These are phyloP conservation scores for Etheostoma perlongum DNA, from an alignment of 2,797 vertebrate species.

Conservation along the genomic window DNA sequence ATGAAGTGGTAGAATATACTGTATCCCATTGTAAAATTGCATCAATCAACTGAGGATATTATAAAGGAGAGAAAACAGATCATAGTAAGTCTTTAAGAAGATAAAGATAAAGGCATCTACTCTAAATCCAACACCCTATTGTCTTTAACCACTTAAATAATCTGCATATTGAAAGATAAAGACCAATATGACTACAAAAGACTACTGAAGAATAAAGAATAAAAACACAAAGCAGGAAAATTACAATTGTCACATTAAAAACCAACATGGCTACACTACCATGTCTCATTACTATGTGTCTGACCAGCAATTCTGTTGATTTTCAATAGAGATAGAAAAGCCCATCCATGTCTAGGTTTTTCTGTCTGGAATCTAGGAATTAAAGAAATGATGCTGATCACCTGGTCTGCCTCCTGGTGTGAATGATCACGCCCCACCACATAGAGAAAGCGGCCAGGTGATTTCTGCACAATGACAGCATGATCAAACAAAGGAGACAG, in stretches of 20 bases:
- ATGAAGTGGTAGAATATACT: conserved; percentile 11
- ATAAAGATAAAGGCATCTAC: conserved; percentile 49
- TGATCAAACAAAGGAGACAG: conserved; percentile 77
- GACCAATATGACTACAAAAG: conserved; percentile 19
- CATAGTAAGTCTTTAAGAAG: conserved; percentile 64
- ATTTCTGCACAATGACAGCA: conserved; percentile 80
- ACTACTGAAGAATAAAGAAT: conserved; percentile 41
- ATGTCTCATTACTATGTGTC: conserved; percentile 37
- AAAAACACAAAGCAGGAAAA: conserved; percentile 32
- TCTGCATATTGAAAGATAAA: conserved; percentile 42
- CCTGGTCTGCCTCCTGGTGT: conserved; percentile 78
- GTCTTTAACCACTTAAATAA: conserved; percentile 36
- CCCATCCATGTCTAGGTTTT: conserved; percentile 9
- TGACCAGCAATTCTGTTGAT: conserved; percentile 25
- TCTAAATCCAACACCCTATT: conserved; percentile 16
- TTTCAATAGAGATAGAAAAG: too few species aligned
- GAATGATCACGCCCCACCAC: conserved; percentile 74
- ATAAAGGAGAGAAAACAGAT: conserved; percentile 89
- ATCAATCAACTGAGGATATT: conserved; percentile 82
- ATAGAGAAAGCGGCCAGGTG: conserved; percentile 75
- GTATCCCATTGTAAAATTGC: conserved; percentile 4
- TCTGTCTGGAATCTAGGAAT: conserved; percentile 59
- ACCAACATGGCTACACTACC: conserved; percentile 25
- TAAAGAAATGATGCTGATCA: conserved; percentile 77
- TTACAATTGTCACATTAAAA: conserved; percentile 24